Conservation (phyloP, 1,140 invertebrate species). For the Magallana angulata region DNA sequence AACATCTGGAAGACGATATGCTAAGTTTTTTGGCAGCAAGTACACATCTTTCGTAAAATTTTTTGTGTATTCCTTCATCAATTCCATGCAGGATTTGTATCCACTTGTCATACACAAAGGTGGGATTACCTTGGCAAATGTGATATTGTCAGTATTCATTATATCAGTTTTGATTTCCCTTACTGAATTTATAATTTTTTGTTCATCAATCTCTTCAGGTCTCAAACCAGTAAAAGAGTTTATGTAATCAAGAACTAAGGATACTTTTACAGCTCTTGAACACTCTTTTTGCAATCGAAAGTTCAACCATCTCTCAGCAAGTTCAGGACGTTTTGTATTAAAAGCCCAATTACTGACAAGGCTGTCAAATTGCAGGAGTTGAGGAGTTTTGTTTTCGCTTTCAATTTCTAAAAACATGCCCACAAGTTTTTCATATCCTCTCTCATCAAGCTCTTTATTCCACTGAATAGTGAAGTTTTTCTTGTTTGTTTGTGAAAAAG, state of each 20-base stretch:
- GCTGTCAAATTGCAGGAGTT: neutral
- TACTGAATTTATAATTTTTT: neutral
- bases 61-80: neutral
- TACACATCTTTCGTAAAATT: neutral
- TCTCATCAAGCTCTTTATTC: neutral
- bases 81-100: neutral
- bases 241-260: slow-evolving; percentile 16
- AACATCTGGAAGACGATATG: neutral
- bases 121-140: slow-evolving; percentile 2
- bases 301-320: slow-evolving; percentile 11
- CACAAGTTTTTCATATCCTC: neutral
- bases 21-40: neutral
- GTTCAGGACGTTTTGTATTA: neutral
- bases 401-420: slow-evolving; percentile 7
- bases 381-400: neutral
- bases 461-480: neutral
- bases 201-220: neutral
- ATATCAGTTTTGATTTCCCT: neutral
- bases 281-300: neutral
- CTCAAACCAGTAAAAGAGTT: neutral
- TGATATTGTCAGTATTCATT: neutral
- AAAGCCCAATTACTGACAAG: neutral
- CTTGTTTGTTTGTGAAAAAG: neutral
- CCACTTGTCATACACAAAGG: slow-evolving; percentile 4
- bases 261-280: neutral